Evolutionary conservation across 2,113 vertebrate genomes (phyloP).

Genomic region (Psephotus haematonotus): DNA sequence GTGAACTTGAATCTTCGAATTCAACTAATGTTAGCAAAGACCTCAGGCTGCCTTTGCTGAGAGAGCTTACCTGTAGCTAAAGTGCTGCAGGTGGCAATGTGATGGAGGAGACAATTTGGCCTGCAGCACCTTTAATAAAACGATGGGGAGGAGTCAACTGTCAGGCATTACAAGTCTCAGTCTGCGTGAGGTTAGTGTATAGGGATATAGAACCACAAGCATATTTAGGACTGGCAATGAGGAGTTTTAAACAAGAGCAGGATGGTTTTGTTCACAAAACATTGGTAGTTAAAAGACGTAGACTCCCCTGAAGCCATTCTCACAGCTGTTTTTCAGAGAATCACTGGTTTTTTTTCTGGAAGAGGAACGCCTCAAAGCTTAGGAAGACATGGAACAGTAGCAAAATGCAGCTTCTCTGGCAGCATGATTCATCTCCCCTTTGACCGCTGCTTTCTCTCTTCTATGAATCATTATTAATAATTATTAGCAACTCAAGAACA

Average conservation of each 20-base stretch:
- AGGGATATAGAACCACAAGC: not conserved
- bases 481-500: not conserved
- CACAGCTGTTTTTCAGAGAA: not conserved
- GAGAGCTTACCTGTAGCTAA: not conserved
- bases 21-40: not conserved
- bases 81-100: not conserved
- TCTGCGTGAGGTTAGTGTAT: not conserved
- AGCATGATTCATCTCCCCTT: constrained; percentile 22
- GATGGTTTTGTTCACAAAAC: not conserved
- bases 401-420: not conserved
- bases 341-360: rapidly evolving
- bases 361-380: not conserved
- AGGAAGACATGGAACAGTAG: not conserved
- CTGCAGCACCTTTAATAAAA: not conserved
- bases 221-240: not conserved
- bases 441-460: not conserved
- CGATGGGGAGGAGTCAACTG: not conserved
- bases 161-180: rapidly evolving
- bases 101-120: not conserved
- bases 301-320: not conserved
- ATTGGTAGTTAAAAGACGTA: not conserved
- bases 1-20: not conserved
- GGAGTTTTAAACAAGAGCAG: not conserved
- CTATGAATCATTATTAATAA: constrained; percentile 4
- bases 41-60: not conserved